These are phyloP conservation scores for Melanotus villosus DNA, from an alignment of 2,888 invertebrate species.

Conservation along the genomic window DNA sequence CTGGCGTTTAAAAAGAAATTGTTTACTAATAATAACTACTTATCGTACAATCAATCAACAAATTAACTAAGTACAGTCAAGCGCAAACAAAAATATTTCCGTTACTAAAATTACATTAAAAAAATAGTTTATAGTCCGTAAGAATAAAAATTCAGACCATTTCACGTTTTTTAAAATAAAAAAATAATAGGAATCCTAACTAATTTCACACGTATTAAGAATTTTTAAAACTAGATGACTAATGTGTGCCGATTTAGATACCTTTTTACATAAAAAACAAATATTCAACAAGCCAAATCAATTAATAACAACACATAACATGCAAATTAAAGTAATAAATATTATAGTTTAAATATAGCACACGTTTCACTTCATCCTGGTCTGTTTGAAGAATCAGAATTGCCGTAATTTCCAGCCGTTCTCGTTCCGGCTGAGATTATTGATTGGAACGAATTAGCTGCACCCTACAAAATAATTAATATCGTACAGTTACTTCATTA, in stretches of 20 bases:
- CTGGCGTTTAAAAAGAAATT: constrained; percentile 33
- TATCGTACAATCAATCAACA: constrained; percentile 31
- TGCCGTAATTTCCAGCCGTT: constrained; percentile 69
- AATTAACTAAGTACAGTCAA: constrained; percentile 34
- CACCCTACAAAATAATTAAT: constrained; percentile 73
- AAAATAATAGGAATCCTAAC: background rate
- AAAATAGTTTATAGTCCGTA: background rate
- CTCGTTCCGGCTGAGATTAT: constrained; percentile 74
- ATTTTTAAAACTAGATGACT: constrained; percentile 6
- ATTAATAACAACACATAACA: constrained; percentile 33
- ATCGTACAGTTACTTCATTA: constrained; percentile 1
- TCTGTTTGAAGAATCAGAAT: constrained; percentile 49
- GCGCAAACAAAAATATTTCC: constrained; percentile 10
- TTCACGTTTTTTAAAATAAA: too few species aligned
- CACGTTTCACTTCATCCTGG: constrained; percentile 50
- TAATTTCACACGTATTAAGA: background rate
- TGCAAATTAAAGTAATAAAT: constrained; percentile 48
- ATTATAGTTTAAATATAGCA: constrained; percentile 45
- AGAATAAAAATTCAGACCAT: background rate
- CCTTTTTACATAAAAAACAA: background rate
- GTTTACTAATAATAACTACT: constrained; percentile 4
- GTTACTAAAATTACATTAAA: background rate
- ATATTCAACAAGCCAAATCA: constrained; percentile 31
- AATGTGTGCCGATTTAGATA: constrained; percentile 1
- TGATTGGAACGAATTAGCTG: constrained; percentile 79